Base-by-base conservation (phyloP, 2,888 invertebrate genomes). In the Oasisia sp. region DNA sequence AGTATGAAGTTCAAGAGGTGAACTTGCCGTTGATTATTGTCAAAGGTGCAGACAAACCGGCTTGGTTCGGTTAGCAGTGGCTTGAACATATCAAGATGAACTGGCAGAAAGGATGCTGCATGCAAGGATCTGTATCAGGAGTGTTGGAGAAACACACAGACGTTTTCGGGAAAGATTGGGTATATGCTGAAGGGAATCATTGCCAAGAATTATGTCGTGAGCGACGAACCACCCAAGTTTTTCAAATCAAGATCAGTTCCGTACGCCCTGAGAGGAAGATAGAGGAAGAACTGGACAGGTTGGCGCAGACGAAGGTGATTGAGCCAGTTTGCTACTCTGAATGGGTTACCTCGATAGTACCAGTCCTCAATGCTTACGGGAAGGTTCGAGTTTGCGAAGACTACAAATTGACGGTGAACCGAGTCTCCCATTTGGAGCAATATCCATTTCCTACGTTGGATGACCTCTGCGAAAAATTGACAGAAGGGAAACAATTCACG, bases 191-290 rank as follows among this genome's bases (percentile, higher is more conserved):
- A 91, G 89, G 91, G 91, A 32, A 32, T 32, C 14, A 14, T 32
- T 8, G 74, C 74, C 7, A 92, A 92, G 32, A 32, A 94, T 12
- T 91, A 89, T 32, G 32, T 93, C 14, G 92, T 93, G 50, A 92
- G 92, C 0, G 92, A 91, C 74, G 90, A 92, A 12, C 91, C 32
- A 12, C 93, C 93, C 14, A 93, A 91, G 90, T 94, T 94, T 90
- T 89, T 92, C 27, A 94, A 94, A 45, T 93, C 94, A 19, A 92
- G 93, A 90, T 44, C 94, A 44, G 93, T 94, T 19, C 93, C 94
- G 14, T 94, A 92, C 91, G 92, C 92, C 3, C 91, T 93, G 91
- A 58, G 32, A 89, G 89, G 9, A 50, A 89, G 27, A n/a, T 93
- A 9, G 92, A 93, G 27, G 32, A 92, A 32, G 91, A 91, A 90